Evolutionary conservation across 2,113 vertebrate genomes (phyloP).

Genomic region (Macquaria australasica): DNA sequence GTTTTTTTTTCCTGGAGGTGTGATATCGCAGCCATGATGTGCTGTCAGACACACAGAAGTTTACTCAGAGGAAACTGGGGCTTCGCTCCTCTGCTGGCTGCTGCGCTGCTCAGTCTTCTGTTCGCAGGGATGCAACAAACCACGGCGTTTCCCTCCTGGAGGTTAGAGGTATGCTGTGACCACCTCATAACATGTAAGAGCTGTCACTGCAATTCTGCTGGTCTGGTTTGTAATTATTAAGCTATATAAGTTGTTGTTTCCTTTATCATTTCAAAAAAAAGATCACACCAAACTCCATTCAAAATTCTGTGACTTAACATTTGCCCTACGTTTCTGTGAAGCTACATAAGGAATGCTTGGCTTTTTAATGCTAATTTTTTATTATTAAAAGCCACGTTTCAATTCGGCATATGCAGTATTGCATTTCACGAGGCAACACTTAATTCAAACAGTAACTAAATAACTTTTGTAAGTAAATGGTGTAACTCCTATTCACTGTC

Average conservation of each 20-base stretch:
- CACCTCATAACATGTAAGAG: not conserved
- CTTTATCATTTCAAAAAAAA: not conserved
- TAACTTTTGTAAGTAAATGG: not conserved
- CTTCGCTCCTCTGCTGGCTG: conserved; percentile 70
- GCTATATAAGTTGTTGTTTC: no score
- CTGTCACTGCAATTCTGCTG: not conserved
- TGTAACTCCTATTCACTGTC: not conserved
- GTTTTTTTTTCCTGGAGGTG: conserved; percentile 57
- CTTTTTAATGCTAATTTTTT: not conserved
- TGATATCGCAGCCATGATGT: conserved; percentile 71
- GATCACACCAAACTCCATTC: conserved; percentile 19
- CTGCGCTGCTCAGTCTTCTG: conserved; percentile 77
- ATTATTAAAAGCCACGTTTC: not conserved
- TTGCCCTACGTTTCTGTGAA: not conserved
- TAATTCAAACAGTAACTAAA: not conserved
- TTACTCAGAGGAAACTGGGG: conserved; percentile 50
- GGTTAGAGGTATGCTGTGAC: conserved; percentile 82
- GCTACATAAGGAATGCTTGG: rapidly evolving
- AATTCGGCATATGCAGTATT: not conserved
- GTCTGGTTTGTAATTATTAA: not conserved
- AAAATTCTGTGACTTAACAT: not conserved
- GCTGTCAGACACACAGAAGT: conserved; percentile 67
- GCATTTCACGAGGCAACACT: not conserved
- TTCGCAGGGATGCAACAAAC: conserved; percentile 78
- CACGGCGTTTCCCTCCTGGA: conserved; percentile 82